Evolutionary conservation across 2,113 vertebrate species (phyloP).

Genomic region (Embiotoca jacksoni): DNA sequence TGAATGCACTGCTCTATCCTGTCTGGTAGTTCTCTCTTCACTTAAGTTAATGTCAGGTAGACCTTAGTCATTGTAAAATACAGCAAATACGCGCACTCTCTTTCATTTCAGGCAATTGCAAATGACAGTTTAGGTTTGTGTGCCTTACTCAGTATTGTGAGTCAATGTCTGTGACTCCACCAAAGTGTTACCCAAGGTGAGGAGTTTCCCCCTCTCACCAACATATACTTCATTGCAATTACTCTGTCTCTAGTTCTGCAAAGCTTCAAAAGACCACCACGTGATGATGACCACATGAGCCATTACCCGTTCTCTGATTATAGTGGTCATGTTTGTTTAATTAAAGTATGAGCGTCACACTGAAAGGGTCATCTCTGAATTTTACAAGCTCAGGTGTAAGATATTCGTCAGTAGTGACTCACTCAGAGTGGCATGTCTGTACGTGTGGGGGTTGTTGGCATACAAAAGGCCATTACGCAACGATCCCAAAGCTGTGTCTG

Average conservation of each 20-base stretch:
- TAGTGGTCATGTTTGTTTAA: constrained; percentile 63
- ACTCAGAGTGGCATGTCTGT: constrained; percentile 49
- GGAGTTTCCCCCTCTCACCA: constrained; percentile 70
- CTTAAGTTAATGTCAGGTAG: constrained; percentile 1
- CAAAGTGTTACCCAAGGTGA: constrained; percentile 62
- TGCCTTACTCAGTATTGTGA: constrained; percentile 34
- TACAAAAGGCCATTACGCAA: constrained; percentile 52
- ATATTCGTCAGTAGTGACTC: constrained; percentile 34
- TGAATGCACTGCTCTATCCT: neutral
- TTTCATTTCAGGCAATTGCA: constrained; percentile 53
- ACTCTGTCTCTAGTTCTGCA: constrained; percentile 65
- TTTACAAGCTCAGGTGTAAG: constrained; percentile 58
- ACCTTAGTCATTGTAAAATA: constrained; percentile 27
- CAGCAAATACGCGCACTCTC: constrained; percentile 29
- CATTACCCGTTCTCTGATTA: constrained; percentile 67
- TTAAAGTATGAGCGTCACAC: constrained; percentile 63
- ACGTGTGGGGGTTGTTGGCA: constrained; percentile 44
- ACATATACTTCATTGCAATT: constrained; percentile 76
- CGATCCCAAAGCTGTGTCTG: constrained; percentile 35
- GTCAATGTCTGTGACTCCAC: constrained; percentile 53
- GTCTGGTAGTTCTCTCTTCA: constrained; percentile 2
- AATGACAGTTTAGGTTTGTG: constrained; percentile 50
- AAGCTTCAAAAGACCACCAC: constrained; percentile 69
- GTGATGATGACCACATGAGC: constrained; percentile 44
- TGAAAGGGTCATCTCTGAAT: constrained; percentile 55